These are phyloP conservation scores for Silvanus unidentatus DNA, from an alignment of 2,888 invertebrate species.

Conservation along the genomic window DNA sequence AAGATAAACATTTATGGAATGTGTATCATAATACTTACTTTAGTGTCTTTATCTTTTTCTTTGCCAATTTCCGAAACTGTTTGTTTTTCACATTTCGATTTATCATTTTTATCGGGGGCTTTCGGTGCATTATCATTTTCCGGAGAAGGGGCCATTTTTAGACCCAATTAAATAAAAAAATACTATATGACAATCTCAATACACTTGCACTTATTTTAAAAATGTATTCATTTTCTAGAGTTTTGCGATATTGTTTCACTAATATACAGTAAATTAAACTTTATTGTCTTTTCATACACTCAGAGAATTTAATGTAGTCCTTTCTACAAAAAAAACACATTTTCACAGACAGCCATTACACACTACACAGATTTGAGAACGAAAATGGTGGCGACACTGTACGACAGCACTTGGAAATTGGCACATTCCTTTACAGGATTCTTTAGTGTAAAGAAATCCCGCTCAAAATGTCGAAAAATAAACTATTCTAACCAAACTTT, in stretches of 20 bases:
- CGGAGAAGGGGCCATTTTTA: constrained; percentile 69
- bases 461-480: too few relatives aligned
- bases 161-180: constrained; percentile 23
- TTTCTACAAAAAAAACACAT: constrained; percentile 37
- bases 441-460: too few relatives aligned
- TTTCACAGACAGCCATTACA: constrained; percentile 40
- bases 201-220: not conserved
- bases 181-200: constrained; percentile 2
- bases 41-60: constrained; percentile 32
- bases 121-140: constrained; percentile 71
- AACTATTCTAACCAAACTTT: too few relatives aligned
- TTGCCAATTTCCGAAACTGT: constrained; percentile 44
- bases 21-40: constrained; percentile 21
- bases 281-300: constrained; percentile 1
- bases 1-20: not conserved
- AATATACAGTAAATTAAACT: not conserved
- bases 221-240: not conserved
- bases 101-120: constrained; percentile 63
- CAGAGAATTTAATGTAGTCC: constrained; percentile 12
- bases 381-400: constrained; percentile 8
- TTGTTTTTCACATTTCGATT: constrained; percentile 49
- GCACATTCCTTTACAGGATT: too few relatives aligned
- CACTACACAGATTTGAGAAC: constrained; percentile 13
- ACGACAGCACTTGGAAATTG: too few relatives aligned
- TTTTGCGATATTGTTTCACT: not conserved